Conservation (phyloP, 1,140 invertebrate species). For the Drosophila teissieri region DNA sequence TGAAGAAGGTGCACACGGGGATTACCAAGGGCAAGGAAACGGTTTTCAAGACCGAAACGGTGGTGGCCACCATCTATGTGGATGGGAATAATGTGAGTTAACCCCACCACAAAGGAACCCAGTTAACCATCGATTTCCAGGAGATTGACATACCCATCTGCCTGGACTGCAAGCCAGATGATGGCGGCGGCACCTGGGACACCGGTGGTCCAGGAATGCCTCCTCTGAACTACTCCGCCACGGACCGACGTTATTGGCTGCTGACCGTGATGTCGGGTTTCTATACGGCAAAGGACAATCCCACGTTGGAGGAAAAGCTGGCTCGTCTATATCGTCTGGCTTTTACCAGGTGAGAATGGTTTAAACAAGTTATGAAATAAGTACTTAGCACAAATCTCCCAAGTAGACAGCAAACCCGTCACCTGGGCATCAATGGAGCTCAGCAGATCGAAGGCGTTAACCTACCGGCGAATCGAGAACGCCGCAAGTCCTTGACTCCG, state of each 20-base stretch:
- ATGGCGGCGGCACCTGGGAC: constrained; percentile 72
- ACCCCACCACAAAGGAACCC: not conserved
- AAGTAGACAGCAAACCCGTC: constrained; percentile 89
- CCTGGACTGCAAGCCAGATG: constrained; percentile 74
- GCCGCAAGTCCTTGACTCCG: constrained; percentile 43
- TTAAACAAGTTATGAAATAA: too few relatives aligned
- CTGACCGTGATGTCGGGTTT: constrained; percentile 89
- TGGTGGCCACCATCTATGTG: constrained; percentile 88
- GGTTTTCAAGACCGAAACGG: constrained; percentile 85
- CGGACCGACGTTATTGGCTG: constrained; percentile 90
- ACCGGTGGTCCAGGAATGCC: constrained; percentile 57
- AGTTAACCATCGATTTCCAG: constrained; percentile 29
- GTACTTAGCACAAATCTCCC: constrained; percentile 15
- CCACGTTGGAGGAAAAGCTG: constrained; percentile 86
- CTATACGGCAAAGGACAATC: constrained; percentile 84
- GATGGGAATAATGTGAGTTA: constrained; percentile 78
- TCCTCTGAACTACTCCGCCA: constrained; percentile 77
- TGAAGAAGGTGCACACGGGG: constrained; percentile 81
- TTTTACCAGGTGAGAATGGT: constrained; percentile 86
- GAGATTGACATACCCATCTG: constrained; percentile 84
- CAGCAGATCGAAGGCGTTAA: constrained; percentile 72
- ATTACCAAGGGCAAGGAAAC: constrained; percentile 82
- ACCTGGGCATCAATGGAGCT: constrained; percentile 87
- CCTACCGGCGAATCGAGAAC: constrained; percentile 64
- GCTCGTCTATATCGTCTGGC: constrained; percentile 88